Evolutionary conservation across 1,140 invertebrate genomes (phyloP).

Genomic region (Chironomus tepperi): DNA sequence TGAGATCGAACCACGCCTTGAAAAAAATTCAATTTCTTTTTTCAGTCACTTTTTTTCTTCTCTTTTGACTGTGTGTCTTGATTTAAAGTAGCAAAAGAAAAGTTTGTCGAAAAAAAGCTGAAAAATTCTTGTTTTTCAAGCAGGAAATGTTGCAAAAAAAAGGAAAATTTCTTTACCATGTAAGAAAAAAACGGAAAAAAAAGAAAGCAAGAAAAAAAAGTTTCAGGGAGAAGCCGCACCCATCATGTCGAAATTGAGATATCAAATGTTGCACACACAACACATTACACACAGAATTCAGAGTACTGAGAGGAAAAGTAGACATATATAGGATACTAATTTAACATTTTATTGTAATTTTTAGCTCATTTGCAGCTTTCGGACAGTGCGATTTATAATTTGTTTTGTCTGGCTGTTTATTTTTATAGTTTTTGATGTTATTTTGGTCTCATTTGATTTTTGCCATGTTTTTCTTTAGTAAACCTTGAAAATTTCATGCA

Average conservation of each 20-base stretch:
- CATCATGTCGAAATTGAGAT: conserved; percentile 7
- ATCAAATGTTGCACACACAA: neutral
- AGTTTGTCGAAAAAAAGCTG: neutral
- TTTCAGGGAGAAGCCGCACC: neutral
- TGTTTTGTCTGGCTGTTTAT: too few species aligned
- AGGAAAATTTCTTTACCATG: neutral
- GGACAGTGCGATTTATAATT: too few species aligned
- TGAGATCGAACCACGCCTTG: conserved; percentile 5
- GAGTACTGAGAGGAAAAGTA: neutral
- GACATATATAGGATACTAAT: neutral
- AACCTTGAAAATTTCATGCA: too few species aligned
- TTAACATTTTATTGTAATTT: neutral
- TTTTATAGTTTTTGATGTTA: too few species aligned
- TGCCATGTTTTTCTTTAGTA: too few species aligned
- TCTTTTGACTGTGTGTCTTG: neutral
- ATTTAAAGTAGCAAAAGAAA: neutral
- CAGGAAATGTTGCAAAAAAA: neutral
- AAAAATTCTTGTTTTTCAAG: conserved; percentile 9
- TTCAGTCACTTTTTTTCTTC: neutral
- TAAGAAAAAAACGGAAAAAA: neutral
- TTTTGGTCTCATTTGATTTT: too few species aligned
- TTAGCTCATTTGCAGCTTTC: too few species aligned
- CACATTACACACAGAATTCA: neutral
- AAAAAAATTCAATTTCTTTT: conserved; percentile 12
- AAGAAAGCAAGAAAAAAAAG: neutral